Percentiles rank a stretch among this genome's conserved stretches.
Conservation (phyloP, 1,140 invertebrate genomes). For the Diabrotica virgifera region DNA sequence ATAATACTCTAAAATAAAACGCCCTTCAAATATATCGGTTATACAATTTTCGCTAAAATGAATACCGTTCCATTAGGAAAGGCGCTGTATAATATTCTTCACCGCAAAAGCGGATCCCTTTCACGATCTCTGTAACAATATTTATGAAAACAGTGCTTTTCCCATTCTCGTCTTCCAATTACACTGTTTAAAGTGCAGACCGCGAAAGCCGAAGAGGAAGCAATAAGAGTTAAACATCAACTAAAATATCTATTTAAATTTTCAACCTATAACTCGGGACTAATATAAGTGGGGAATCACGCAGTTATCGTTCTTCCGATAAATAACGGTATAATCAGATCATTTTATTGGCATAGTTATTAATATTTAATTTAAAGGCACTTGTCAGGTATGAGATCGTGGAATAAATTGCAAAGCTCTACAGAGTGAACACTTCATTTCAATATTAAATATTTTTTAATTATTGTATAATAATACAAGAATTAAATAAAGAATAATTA, state of each 20-base stretch:
- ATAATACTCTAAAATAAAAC: too few relatives aligned
- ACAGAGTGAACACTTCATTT: too few relatives aligned
- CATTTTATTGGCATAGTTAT: neutral
- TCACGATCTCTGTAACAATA: neutral
- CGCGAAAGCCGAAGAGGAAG: neutral
- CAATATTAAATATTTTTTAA: too few relatives aligned
- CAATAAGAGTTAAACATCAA: neutral
- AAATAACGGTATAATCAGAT: neutral
- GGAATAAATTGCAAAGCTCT: neutral
- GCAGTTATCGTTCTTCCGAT: neutral
- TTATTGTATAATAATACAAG: too few relatives aligned
- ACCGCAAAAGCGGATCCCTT: neutral
- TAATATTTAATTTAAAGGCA: neutral
- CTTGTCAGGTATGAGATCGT: neutral
- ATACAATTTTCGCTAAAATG: neutral
- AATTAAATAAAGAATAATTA: too few relatives aligned
- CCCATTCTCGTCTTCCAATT: constrained; percentile 2
- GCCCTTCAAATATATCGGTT: too few relatives aligned
- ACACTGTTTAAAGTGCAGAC: neutral
- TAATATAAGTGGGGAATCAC: neutral
- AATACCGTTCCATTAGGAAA: constrained; percentile 2
- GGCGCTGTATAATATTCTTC: neutral
- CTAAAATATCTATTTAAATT: neutral
- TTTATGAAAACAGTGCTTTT: neutral
- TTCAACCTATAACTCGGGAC: neutral